Percentiles rank a stretch among this genome's conserved stretches.
phyloP scores from a whole-genome alignment of 1,140 invertebrate species.

The Drosophila navojoa region DNA sequence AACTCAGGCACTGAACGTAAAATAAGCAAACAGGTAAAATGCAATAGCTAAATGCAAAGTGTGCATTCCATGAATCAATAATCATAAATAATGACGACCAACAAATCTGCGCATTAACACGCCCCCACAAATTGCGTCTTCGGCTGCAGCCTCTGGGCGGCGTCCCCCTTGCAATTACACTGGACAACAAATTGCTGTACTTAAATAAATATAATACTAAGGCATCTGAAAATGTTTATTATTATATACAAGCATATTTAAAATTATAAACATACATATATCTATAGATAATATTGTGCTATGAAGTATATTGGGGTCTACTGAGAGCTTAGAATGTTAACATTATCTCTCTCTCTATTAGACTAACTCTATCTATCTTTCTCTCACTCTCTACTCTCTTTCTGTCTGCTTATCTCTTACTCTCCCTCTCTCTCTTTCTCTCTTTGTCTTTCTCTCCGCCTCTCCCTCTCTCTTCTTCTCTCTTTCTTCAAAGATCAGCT shows the following conservation, averaged over 20 bases:
- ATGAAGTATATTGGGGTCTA: too few species aligned
- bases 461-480: background rate
- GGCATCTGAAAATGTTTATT: too few species aligned
- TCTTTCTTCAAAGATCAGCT: background rate
- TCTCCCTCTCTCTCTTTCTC: background rate
- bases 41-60: slow-evolving; percentile 21
- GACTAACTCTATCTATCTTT: too few species aligned
- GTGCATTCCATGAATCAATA: slow-evolving; percentile 51
- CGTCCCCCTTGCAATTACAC: background rate
- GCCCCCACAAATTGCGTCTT: background rate
- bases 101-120: slow-evolving; percentile 10
- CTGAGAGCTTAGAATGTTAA: too few species aligned
- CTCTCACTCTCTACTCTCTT: too few species aligned
- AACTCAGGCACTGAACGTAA: slow-evolving; percentile 68
- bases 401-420: too few species aligned
- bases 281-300: too few species aligned
- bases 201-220: too few species aligned
- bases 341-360: too few species aligned
- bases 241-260: too few species aligned
- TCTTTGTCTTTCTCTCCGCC: background rate
- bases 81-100: slow-evolving; percentile 32
- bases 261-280: too few species aligned
- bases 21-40: slow-evolving; percentile 46
- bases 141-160: background rate
- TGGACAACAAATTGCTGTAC: background rate